Percentiles rank a stretch among this genome's conserved stretches.
Evolutionary conservation across 2,797 vertebrate genomes (phyloP).

Genomic region (Sebastes goodei): DNA sequence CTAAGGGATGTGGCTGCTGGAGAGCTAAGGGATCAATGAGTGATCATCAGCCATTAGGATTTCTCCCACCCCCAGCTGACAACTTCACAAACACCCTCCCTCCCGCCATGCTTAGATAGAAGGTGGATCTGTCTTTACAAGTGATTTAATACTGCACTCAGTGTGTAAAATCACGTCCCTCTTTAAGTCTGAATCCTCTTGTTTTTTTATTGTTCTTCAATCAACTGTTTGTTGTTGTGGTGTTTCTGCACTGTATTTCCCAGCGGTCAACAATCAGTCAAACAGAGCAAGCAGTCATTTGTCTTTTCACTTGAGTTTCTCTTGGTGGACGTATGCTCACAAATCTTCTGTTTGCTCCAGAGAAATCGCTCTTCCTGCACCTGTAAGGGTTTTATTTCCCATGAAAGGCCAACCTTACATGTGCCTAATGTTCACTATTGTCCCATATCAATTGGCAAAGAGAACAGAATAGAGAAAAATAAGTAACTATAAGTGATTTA

Average conservation of each 20-base stretch:
- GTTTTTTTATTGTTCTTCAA: neutral
- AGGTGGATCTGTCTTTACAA: neutral
- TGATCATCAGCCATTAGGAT: constrained; percentile 39
- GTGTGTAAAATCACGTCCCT: neutral
- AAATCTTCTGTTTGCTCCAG: neutral
- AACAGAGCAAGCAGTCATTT: neutral
- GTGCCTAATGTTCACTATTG: neutral
- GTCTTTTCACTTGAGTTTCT: neutral
- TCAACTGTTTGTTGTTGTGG: neutral
- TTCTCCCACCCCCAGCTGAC: neutral
- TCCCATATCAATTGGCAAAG: neutral
- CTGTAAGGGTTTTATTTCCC: neutral
- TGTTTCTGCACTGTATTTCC: neutral
- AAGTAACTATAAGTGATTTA: neutral
- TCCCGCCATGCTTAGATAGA: neutral
- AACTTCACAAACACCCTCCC: constrained; percentile 11
- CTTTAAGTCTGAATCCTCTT: neutral
- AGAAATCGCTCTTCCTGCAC: neutral
- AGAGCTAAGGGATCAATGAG: constrained; percentile 50
- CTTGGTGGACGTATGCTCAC: neutral
- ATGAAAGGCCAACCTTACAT: neutral
- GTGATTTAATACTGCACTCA: neutral
- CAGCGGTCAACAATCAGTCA: neutral
- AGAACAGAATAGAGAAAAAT: neutral
- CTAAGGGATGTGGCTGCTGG: constrained; percentile 22